These are phyloP conservation scores for Lacanobia oleracea DNA, from an alignment of 2,888 invertebrate genomes.

Conservation along the genomic window DNA sequence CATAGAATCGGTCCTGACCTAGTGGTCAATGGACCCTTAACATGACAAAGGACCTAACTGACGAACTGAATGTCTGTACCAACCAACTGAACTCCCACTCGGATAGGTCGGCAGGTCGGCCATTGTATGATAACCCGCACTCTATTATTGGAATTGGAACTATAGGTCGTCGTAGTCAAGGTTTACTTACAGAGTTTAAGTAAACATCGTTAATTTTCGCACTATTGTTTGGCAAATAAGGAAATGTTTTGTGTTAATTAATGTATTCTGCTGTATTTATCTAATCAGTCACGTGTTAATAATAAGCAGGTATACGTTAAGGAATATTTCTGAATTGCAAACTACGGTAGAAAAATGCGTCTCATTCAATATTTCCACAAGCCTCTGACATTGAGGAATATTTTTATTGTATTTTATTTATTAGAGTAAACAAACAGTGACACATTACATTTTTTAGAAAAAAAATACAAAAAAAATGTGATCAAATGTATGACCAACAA, in stretches of 20 bases:
- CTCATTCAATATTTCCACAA: too few relatives aligned
- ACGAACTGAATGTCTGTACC: not conserved
- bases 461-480: too few relatives aligned
- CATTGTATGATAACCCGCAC: conserved; percentile 30
- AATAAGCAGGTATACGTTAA: not conserved
- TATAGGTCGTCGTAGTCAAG: conserved; percentile 25
- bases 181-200: conserved; percentile 7
- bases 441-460: too few relatives aligned
- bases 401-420: too few relatives aligned
- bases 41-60: not conserved
- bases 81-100: not conserved
- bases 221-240: conserved; percentile 25
- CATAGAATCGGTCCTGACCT: not conserved
- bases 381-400: too few relatives aligned
- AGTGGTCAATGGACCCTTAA: not conserved
- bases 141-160: conserved; percentile 17
- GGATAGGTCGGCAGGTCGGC: not conserved
- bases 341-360: not conserved
- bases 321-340: not conserved
- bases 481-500: too few relatives aligned
- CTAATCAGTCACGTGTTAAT: not conserved
- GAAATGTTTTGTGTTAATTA: conserved; percentile 8
- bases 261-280: not conserved
- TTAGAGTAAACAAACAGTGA: too few relatives aligned
- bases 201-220: conserved; percentile 37